Percentiles rank a stretch among this genome's conserved stretches.
Conservation (phyloP, 2,797 vertebrate species). For the Alcedo quadribrachys region DNA sequence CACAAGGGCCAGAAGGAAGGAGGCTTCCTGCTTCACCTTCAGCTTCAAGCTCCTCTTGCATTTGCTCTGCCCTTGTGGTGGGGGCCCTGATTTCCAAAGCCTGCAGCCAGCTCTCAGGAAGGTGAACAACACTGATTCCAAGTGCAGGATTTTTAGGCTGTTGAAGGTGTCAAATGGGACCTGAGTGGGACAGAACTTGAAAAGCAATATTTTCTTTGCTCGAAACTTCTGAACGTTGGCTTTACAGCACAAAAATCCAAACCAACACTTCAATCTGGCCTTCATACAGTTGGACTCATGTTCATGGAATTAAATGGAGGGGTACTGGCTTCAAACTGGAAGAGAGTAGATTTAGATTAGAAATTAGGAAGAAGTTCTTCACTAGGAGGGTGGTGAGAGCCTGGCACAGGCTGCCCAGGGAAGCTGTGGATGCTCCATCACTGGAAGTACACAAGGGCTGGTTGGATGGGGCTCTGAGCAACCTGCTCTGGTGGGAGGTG, state of each 20-base stretch:
- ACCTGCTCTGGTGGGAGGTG: no score
- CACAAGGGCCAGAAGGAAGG: background rate
- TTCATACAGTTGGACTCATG: background rate
- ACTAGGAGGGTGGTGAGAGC: no score
- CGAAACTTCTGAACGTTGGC: background rate
- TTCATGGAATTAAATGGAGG: background rate
- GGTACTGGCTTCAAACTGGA: no score
- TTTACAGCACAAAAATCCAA: background rate
- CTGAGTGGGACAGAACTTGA: rapidly evolving
- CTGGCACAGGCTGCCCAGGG: no score
- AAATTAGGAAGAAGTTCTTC: no score
- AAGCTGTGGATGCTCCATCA: no score
- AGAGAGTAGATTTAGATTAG: no score
- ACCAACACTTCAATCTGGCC: background rate
- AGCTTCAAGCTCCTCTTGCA: background rate
- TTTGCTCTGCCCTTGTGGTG: background rate
- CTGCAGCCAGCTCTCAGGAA: background rate
- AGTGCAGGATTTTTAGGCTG: background rate
- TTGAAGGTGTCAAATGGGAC: background rate
- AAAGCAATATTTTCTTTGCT: background rate
- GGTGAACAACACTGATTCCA: background rate
- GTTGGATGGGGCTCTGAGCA: no score
- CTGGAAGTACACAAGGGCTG: no score
- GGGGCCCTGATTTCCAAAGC: background rate
- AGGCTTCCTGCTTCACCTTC: background rate